These are phyloP conservation scores for Alces alces DNA, from an alignment of 2,113 vertebrate genomes.

Conservation along the genomic window DNA sequence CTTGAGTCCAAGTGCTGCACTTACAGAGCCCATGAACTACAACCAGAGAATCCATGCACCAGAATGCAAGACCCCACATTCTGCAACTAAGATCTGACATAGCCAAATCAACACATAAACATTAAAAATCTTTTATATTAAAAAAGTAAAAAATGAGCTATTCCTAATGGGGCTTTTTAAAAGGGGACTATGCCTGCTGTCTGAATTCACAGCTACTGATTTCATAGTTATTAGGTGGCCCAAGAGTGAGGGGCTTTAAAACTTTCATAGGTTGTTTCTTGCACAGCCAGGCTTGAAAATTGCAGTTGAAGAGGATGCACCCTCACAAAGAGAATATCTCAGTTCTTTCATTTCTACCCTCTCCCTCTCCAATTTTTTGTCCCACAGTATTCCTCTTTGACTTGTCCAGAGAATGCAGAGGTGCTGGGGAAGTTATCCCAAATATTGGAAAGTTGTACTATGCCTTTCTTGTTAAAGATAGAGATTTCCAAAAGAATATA, in stretches of 20 bases:
- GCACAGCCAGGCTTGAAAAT: neutral
- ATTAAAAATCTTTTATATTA: neutral
- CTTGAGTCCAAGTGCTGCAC: neutral
- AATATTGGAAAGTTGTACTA: neutral
- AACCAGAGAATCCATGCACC: neutral
- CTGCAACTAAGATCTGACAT: neutral
- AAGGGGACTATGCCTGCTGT: accelerated
- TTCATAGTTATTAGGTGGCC: neutral
- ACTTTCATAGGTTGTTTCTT: neutral
- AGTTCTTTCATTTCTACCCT: neutral
- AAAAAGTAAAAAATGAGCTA: neutral
- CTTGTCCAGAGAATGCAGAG: neutral
- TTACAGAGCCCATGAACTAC: neutral
- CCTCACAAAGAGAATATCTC: neutral
- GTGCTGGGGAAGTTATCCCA: neutral
- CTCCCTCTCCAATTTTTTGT: neutral
- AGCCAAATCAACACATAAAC: neutral
- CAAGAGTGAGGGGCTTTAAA: neutral
- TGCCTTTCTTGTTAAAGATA: neutral
- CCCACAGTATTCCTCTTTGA: neutral
- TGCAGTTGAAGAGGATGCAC: neutral
- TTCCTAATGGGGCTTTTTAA: neutral
- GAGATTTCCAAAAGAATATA: neutral
- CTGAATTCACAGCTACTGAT: neutral
- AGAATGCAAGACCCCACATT: neutral